phyloP scores from a whole-genome alignment of 2,888 invertebrate genomes.

The Ypsolopha scabrella region DNA sequence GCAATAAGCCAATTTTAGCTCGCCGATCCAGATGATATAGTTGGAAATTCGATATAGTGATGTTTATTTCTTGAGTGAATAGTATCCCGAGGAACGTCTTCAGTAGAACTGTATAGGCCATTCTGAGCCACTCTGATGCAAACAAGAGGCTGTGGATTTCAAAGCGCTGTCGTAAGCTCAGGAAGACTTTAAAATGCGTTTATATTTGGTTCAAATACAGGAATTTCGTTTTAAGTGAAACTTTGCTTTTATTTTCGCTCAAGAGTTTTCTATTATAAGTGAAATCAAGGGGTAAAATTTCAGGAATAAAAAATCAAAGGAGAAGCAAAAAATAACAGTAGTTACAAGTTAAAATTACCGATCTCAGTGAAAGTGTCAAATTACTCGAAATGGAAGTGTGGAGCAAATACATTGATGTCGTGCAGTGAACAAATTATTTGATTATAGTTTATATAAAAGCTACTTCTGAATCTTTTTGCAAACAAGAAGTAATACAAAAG shows the following conservation, averaged over 20 bases:
- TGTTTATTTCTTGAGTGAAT: neutral
- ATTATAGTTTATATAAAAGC: no score
- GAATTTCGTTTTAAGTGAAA: neutral
- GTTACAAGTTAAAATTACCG: constrained; percentile 13
- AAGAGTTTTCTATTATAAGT: neutral
- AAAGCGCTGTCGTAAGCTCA: constrained; percentile 35
- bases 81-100: neutral
- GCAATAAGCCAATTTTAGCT: neutral
- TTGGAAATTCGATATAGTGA: neutral
- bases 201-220: neutral
- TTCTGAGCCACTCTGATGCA: constrained; percentile 30
- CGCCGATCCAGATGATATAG: no score
- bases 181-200: constrained; percentile 23
- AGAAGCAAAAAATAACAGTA: neutral
- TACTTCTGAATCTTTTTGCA: no score
- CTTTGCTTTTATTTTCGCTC: neutral
- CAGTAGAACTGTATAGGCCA: constrained; percentile 29
- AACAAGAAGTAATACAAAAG: no score
- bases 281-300: neutral
- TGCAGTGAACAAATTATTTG: neutral
- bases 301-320: neutral
- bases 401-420: neutral
- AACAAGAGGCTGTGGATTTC: constrained; percentile 43
- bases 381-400: constrained; percentile 9
- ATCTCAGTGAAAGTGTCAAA: constrained; percentile 19